Percentiles rank a stretch among this genome's conserved stretches.
Conservation (phyloP, 2,797 vertebrate species). For the Tenualosa ilisha region DNA sequence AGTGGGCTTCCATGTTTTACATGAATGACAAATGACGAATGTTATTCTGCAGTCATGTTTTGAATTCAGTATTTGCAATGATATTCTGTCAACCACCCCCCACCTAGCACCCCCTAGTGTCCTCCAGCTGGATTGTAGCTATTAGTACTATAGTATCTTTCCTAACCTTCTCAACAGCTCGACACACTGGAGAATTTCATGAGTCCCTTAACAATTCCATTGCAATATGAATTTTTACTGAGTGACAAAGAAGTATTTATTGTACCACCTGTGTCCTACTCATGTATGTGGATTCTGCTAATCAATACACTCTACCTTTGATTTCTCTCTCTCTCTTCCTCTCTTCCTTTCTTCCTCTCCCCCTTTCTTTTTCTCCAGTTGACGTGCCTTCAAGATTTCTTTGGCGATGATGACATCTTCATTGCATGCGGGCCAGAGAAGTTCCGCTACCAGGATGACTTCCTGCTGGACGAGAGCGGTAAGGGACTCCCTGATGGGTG, state of each 20-base stretch:
- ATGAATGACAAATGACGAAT: background rate
- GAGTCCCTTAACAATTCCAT: background rate
- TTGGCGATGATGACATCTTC: conserved; percentile 97
- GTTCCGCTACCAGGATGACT: conserved; percentile 98
- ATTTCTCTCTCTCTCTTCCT: background rate
- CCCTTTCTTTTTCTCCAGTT: conserved; percentile 73
- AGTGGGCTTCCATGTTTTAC: background rate
- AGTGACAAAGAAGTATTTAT: background rate
- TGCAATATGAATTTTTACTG: background rate
- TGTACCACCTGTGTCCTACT: background rate
- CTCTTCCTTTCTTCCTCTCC: background rate
- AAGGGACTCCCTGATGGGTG: conserved; percentile 29
- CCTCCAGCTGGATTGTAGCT: background rate
- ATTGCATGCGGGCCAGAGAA: conserved; percentile 98
- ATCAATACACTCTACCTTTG: background rate
- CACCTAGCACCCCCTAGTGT: background rate
- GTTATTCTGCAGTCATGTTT: background rate
- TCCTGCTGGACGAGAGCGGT: conserved; percentile 97
- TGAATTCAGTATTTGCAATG: background rate
- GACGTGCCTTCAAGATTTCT: conserved; percentile 95
- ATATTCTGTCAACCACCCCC: background rate
- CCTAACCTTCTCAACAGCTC: background rate
- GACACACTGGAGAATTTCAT: background rate
- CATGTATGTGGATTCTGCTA: background rate
- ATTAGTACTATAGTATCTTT: background rate